Conservation (phyloP, 2,888 invertebrate genomes). For the Platycnemis pennipes region DNA sequence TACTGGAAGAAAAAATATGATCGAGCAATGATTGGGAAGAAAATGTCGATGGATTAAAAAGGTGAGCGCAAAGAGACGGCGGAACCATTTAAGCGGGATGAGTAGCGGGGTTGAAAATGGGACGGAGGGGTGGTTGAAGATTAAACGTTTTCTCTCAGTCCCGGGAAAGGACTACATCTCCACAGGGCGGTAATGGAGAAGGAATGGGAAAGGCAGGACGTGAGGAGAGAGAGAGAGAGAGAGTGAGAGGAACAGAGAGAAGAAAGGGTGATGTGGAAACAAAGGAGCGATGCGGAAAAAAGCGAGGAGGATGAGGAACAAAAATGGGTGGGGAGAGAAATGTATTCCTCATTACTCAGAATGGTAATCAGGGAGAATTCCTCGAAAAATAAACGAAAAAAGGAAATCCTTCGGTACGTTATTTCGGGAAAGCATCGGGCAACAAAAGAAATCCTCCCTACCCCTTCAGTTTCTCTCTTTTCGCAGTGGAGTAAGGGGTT, state of each 20-base stretch:
- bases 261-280: not conserved
- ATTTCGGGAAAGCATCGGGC: constrained; percentile 54
- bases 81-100: not conserved
- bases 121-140: not conserved
- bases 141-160: not conserved
- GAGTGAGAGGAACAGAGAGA: not conserved
- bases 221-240: not conserved
- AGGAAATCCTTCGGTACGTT: constrained; percentile 35
- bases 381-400: constrained; percentile 23
- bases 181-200: not conserved
- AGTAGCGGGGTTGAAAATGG: not conserved
- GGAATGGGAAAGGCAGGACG: no score
- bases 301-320: constrained; percentile 30
- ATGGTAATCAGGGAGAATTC: constrained; percentile 65
- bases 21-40: not conserved
- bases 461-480: not conserved
- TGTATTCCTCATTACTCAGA: constrained; percentile 66
- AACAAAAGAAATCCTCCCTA: constrained; percentile 24
- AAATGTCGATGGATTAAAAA: not conserved
- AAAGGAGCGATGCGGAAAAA: not conserved
- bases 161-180: not conserved
- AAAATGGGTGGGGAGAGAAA: constrained; percentile 55
- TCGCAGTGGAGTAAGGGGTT: not conserved
- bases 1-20: not conserved
- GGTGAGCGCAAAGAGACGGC: not conserved